Evolutionary conservation across 1,140 invertebrate species (phyloP).

Genomic region (Helicoverpa armigera): DNA sequence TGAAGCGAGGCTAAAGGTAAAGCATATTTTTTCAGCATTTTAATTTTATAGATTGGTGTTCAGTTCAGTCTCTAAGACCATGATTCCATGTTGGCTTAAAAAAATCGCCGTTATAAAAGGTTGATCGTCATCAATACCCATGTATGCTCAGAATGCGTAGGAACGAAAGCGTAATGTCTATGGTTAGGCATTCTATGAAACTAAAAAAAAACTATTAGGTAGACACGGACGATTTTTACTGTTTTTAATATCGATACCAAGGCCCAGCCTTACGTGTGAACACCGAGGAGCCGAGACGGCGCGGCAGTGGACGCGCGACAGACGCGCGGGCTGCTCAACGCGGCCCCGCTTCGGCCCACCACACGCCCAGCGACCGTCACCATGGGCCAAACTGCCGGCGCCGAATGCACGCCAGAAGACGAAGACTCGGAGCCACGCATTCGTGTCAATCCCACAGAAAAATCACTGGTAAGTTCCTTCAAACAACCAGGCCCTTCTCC

Average conservation of each 20-base stretch:
- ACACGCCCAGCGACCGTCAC: constrained; percentile 40
- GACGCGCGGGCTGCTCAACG: constrained; percentile 76
- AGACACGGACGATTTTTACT: neutral
- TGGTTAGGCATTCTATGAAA: too few relatives aligned
- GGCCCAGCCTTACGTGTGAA: constrained; percentile 47
- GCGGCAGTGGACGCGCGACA: constrained; percentile 79
- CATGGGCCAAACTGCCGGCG: constrained; percentile 79
- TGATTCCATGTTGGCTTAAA: too few relatives aligned
- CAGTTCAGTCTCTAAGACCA: too few relatives aligned
- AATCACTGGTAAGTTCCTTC: constrained; percentile 73
- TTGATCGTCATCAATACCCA: too few relatives aligned
- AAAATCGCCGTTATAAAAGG: too few relatives aligned
- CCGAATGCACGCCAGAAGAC: constrained; percentile 71
- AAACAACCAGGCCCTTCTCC: neutral
- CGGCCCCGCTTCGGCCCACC: constrained; percentile 66
- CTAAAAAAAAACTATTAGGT: too few relatives aligned
- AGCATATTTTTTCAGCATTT: too few relatives aligned
- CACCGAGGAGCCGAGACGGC: constrained; percentile 67
- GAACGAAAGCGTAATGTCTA: too few relatives aligned
- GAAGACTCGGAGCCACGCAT: constrained; percentile 78
- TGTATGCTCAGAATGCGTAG: too few relatives aligned
- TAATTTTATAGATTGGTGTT: too few relatives aligned
- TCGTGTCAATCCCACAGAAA: constrained; percentile 74
- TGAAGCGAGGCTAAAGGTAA: too few relatives aligned
- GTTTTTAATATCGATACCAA: neutral